Evolutionary conservation across 2,888 invertebrate genomes (phyloP).

Genomic region (Congeria kusceri): DNA sequence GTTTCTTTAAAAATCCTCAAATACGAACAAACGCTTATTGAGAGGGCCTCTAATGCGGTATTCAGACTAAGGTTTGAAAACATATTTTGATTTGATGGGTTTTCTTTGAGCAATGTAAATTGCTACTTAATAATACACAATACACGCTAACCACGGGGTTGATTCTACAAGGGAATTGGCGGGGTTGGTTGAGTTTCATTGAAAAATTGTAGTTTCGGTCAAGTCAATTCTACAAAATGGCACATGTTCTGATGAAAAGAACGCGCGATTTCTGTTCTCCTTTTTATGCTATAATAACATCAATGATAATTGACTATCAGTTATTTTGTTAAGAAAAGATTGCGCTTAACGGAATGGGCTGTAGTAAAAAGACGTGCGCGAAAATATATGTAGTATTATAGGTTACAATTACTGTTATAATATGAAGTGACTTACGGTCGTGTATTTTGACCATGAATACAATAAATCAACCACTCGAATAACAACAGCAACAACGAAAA

Average conservation of each 20-base stretch:
- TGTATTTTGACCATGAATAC: too few species aligned
- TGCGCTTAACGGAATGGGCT: too few species aligned
- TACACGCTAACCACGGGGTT: slow-evolving; percentile 9
- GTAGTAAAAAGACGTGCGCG: too few species aligned
- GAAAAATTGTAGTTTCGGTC: slow-evolving; percentile 28
- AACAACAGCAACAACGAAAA: too few species aligned
- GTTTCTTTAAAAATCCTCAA: slow-evolving; percentile 26
- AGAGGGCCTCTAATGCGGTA: slow-evolving; percentile 29
- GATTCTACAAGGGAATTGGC: slow-evolving; percentile 39
- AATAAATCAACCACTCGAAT: too few species aligned
- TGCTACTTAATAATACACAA: slow-evolving; percentile 45
- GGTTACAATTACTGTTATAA: too few species aligned
- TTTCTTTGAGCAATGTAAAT: slow-evolving; percentile 26
- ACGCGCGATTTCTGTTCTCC: slow-evolving; percentile 1
- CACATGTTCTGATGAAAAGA: slow-evolving; percentile 19
- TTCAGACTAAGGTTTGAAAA: slow-evolving; percentile 23
- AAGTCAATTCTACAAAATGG: slow-evolving; percentile 9
- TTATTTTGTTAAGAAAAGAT: too few species aligned
- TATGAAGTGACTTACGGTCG: too few species aligned
- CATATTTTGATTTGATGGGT: slow-evolving; percentile 26
- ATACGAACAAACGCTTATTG: slow-evolving; percentile 36
- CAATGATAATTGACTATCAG: too few species aligned
- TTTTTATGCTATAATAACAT: too few species aligned
- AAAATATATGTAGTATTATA: too few species aligned
- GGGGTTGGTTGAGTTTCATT: slow-evolving; percentile 31